Base-by-base conservation (phyloP, 2,888 invertebrate species). In the Coecobrya sp. region DNA sequence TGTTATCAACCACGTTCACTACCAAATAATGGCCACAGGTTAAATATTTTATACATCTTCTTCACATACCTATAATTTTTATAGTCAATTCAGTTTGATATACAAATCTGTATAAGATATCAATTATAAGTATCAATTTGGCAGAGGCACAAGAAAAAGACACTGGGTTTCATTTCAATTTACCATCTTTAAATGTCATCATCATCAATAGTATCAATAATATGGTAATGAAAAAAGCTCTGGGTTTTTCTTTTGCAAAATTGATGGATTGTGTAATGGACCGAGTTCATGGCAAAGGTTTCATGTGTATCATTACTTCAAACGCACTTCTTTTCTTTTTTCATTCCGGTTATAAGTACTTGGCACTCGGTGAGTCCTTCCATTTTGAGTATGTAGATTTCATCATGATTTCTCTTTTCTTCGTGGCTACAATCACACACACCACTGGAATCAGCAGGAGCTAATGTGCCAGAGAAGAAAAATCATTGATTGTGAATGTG, bases 71-170 rank as follows among this genome's bases (percentile, higher is more conserved):
- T 68, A 11, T 11, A 30, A 13, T 68, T 68, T 30, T 68, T 27
- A 30, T 68, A 68, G 0, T 68, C 27, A 5, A 16, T 16, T n/a
- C n/a, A 36, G 13, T 70, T 36, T 16, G 36, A 22, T 25, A 59
- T 19, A n/a, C n/a, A n/a, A n/a, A 25, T 65, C 36, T 4, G 36
- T 36, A 36, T 36, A 36, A n/a, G n/a, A 10, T 68, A 70, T 55
- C 79, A 65, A 65, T 65, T 70, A 70, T 36, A 4, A n/a, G n/a
- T n/a, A n/a, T n/a, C n/a, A n/a, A n/a, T 25, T 70, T 36, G 16
- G 70, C 70, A n/a, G 70, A 88, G 88, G 88, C 88, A 88, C 79
- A 68, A 88, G 30, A 81, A 16, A 30, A 88, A 88, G 88, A 88
- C 88, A 88, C 88, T 70, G 11, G 65, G 19, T 19, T 52, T 87